These are phyloP conservation scores for Sebastes ruberrimus DNA, from an alignment of 2,797 vertebrate genomes.

Conservation along the genomic window DNA sequence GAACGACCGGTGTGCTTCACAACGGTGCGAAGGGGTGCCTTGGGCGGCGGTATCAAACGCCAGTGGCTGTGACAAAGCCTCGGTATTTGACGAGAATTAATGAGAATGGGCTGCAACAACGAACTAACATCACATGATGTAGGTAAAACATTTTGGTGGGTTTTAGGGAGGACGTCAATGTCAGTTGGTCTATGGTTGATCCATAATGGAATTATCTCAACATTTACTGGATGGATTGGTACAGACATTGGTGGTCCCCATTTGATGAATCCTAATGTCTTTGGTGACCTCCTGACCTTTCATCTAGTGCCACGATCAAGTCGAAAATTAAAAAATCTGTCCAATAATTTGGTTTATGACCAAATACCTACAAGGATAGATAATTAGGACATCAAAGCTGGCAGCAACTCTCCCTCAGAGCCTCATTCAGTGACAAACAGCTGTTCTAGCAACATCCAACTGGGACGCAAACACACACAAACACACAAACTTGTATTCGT, in stretches of 20 bases:
- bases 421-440: constrained; percentile 66
- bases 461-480: constrained; percentile 39
- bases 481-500: constrained; percentile 22
- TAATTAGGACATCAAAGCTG: constrained; percentile 74
- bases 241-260: not conserved
- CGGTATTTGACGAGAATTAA: no score
- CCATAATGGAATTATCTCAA: not conserved
- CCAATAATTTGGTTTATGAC: no score
- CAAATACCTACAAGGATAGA: constrained; percentile 35
- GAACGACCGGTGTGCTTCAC: no score
- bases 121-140: not conserved
- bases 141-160: not conserved
- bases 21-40: no score
- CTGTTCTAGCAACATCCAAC: constrained; percentile 61
- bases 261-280: not conserved
- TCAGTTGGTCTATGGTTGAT: not conserved
- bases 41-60: no score
- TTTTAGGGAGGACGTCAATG: no score
- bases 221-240: not conserved
- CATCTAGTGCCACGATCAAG: not conserved
- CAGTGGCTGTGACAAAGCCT: no score
- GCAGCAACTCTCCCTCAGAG: constrained; percentile 58
- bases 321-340: not conserved
- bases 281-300: not conserved
- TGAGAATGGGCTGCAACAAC: not conserved